Percentiles rank a stretch among this genome's conserved stretches.
phyloP scores from a whole-genome alignment of 2,113 vertebrate genomes.

The Microcebus griseorufus region DNA sequence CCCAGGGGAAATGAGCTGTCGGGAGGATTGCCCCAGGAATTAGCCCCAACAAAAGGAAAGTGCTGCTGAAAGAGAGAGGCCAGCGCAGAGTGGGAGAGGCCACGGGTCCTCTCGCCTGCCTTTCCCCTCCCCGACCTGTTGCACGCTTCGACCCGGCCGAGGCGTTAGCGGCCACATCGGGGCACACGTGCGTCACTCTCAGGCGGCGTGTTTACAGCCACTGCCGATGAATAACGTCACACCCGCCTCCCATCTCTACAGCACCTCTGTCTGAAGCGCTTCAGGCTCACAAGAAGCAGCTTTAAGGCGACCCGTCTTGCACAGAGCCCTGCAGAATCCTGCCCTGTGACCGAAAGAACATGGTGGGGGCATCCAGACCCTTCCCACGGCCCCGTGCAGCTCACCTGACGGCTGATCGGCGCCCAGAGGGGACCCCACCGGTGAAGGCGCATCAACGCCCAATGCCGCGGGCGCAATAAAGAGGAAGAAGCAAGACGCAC shows the following conservation, averaged over 20 bases:
- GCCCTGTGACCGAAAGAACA: accelerated
- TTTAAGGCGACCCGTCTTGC: background rate
- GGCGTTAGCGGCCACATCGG: background rate
- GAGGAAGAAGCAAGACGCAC: too few species aligned
- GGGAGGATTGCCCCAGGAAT: conserved; percentile 60
- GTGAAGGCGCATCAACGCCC: background rate
- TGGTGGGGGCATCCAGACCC: accelerated
- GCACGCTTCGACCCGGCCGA: background rate
- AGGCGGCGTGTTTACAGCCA: background rate
- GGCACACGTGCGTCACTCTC: background rate
- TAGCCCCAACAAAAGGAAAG: conserved; percentile 54
- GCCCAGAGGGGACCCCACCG: background rate
- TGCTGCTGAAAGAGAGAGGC: background rate
- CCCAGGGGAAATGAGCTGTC: conserved; percentile 60
- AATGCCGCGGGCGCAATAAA: accelerated
- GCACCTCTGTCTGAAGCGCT: background rate
- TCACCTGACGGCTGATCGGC: background rate
- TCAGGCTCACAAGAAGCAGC: background rate
- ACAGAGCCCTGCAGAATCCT: background rate
- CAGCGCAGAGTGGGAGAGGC: accelerated
- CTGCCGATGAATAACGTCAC: background rate
- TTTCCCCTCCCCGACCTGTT: background rate
- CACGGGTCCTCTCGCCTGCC: background rate
- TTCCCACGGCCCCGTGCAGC: background rate
- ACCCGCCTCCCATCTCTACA: background rate